Conservation (phyloP, 2,888 invertebrate species). For the Pachydiplax longipennis region DNA sequence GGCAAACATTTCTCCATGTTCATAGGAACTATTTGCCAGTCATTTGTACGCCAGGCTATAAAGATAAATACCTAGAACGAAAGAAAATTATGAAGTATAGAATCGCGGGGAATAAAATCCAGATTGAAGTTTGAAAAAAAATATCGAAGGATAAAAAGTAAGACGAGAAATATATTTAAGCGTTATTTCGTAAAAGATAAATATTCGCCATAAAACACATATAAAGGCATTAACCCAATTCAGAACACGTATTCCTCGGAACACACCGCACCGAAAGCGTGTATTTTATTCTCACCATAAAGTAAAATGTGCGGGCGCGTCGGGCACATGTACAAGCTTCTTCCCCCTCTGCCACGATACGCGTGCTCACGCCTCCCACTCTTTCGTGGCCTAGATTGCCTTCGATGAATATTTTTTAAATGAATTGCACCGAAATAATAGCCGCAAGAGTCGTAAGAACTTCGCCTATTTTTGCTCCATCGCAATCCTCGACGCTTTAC, state of each 20-base stretch:
- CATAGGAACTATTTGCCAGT: too few species aligned
- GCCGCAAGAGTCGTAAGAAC: too few species aligned
- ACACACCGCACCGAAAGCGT: slow-evolving; percentile 14
- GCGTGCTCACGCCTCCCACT: not conserved
- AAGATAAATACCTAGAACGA: too few species aligned
- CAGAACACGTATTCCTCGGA: slow-evolving; percentile 24
- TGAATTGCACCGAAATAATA: too few species aligned
- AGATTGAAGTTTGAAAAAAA: not conserved
- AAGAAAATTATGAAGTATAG: not conserved
- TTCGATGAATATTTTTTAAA: too few species aligned
- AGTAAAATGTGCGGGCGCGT: slow-evolving; percentile 12
- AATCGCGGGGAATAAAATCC: not conserved
- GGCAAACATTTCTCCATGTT: too few species aligned
- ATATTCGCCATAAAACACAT: slow-evolving; percentile 16
- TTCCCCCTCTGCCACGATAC: not conserved
- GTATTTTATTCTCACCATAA: slow-evolving; percentile 35
- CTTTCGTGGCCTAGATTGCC: not conserved
- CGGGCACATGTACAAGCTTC: not conserved
- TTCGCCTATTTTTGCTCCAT: too few species aligned
- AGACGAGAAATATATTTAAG: not conserved
- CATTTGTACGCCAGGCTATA: too few species aligned
- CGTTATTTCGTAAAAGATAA: slow-evolving; percentile 5
- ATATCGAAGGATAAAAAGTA: not conserved
- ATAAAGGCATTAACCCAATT: slow-evolving; percentile 34
- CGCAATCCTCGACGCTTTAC: too few species aligned